These are phyloP conservation scores for Epirrhoe alternata DNA, from an alignment of 2,888 invertebrate genomes.

Conservation along the genomic window DNA sequence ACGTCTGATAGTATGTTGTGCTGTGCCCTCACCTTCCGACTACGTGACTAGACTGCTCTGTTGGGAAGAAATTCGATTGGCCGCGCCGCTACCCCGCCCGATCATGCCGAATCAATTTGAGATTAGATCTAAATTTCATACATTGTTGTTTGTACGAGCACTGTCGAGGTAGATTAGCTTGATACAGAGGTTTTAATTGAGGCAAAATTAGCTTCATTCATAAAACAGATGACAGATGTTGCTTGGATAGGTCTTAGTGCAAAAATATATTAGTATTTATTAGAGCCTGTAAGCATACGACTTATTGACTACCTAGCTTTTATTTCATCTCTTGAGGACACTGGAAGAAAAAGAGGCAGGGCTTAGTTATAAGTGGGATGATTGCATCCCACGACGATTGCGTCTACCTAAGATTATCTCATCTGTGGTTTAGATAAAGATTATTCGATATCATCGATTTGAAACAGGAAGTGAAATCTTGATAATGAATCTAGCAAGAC, in stretches of 20 bases:
- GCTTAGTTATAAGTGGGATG: too few species aligned
- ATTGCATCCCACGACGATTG: too few species aligned
- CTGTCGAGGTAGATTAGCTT: constrained; percentile 18
- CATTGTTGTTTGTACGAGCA: constrained; percentile 44
- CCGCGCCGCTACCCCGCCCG: constrained; percentile 57
- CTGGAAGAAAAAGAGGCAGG: too few species aligned
- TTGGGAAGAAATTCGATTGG: constrained; percentile 62
- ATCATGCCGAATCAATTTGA: constrained; percentile 73
- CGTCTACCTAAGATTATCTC: neutral
- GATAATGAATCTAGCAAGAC: constrained; percentile 1
- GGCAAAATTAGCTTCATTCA: neutral
- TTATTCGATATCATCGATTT: neutral
- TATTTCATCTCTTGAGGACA: too few species aligned
- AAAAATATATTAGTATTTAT: too few species aligned
- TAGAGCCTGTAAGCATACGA: too few species aligned
- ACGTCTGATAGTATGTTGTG: constrained; percentile 26
- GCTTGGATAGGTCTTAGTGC: too few species aligned
- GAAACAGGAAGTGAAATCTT: neutral
- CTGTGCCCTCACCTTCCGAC: constrained; percentile 42
- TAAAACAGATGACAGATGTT: neutral
- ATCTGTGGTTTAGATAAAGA: neutral
- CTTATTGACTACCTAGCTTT: too few species aligned
- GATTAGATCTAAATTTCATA: constrained; percentile 74
- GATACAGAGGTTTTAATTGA: neutral
- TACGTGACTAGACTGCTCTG: constrained; percentile 65